A percentile compares a stretch with the other conserved stretches of the same genome.
Evolutionary conservation across 2,888 invertebrate species (phyloP).

Genomic region (Zygogramma bicolorata): DNA sequence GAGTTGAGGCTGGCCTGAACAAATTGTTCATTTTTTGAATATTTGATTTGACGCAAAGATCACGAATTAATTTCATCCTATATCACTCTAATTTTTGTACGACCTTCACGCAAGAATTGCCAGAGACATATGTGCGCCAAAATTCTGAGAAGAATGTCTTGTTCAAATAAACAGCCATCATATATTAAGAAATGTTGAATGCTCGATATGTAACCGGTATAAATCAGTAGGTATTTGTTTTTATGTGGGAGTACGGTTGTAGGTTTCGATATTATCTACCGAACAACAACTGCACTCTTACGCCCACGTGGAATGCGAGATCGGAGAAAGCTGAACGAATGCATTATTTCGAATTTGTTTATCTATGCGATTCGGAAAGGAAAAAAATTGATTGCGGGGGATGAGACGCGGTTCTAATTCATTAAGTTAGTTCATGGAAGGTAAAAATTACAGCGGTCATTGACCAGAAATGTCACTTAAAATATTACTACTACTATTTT

Average conservation of each 20-base stretch:
- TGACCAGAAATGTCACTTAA: too few relatives aligned
- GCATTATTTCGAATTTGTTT: constrained; percentile 2
- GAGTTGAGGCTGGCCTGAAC: too few relatives aligned
- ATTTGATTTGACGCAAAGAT: too few relatives aligned
- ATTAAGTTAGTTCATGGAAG: too few relatives aligned
- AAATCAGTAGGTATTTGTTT: constrained; percentile 9
- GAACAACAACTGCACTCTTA: constrained; percentile 34
- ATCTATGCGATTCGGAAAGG: not conserved
- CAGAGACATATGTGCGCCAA: too few relatives aligned
- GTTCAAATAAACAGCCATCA: not conserved
- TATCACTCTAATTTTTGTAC: too few relatives aligned
- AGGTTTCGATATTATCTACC: constrained; percentile 32
- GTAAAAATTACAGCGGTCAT: too few relatives aligned
- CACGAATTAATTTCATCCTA: too few relatives aligned
- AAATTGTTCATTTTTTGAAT: too few relatives aligned
- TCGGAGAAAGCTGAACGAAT: constrained; percentile 42
- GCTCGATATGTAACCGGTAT: not conserved
- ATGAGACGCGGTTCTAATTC: too few relatives aligned
- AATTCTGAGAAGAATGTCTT: not conserved
- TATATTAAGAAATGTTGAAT: not conserved
- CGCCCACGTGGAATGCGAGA: constrained; percentile 39
- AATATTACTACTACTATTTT: too few relatives aligned
- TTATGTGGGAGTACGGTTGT: constrained; percentile 27
- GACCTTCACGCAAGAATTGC: too few relatives aligned
- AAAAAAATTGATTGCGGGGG: not conserved